These are phyloP conservation scores for Paragorgia papillata DNA, from an alignment of 92 coral and sea anemone species.

Conservation along the genomic window DNA sequence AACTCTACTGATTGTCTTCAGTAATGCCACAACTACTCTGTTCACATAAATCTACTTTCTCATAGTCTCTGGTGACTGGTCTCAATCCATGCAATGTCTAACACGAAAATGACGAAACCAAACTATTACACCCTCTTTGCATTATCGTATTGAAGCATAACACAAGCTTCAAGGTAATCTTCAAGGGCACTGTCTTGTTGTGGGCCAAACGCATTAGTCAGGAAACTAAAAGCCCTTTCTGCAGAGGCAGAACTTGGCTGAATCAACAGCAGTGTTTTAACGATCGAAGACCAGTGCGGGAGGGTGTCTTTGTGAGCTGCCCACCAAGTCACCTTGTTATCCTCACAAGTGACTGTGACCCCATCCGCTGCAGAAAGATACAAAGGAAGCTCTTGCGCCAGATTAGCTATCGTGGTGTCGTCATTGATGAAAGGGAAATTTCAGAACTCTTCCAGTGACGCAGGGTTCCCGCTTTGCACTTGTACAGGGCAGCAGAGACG, in stretches of 20 bases:
- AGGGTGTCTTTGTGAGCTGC: conserved; percentile 54
- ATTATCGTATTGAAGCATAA: conserved; percentile 17
- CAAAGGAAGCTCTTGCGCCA: conserved; percentile 36
- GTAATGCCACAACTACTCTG: conserved; percentile 33
- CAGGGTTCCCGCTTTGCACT: conserved; percentile 44
- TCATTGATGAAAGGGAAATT: conserved; percentile 38
- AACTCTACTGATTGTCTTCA: conserved; percentile 27
- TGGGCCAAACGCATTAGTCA: conserved; percentile 27
- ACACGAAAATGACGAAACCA: conserved; percentile 5
- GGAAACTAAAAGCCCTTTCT: conserved; percentile 11
- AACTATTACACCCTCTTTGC: not conserved
- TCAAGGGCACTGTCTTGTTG: conserved; percentile 3
- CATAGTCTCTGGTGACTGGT: not conserved
- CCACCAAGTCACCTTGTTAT: conserved; percentile 56
- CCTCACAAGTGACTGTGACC: conserved; percentile 48
- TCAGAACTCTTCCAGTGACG: conserved; percentile 49
- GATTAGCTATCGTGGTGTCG: conserved; percentile 35
- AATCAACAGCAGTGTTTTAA: conserved; percentile 46
- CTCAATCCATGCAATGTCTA: conserved; percentile 12
- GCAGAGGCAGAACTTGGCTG: conserved; percentile 55
- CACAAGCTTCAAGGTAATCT: conserved; percentile 16
- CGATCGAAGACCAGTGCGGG: conserved; percentile 52
- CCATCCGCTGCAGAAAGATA: conserved; percentile 55
- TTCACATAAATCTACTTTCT: conserved; percentile 14
- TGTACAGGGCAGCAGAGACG: too few species aligned